phyloP scores from a whole-genome alignment of 2,797 vertebrate genomes.

The Bradypus variegatus region DNA sequence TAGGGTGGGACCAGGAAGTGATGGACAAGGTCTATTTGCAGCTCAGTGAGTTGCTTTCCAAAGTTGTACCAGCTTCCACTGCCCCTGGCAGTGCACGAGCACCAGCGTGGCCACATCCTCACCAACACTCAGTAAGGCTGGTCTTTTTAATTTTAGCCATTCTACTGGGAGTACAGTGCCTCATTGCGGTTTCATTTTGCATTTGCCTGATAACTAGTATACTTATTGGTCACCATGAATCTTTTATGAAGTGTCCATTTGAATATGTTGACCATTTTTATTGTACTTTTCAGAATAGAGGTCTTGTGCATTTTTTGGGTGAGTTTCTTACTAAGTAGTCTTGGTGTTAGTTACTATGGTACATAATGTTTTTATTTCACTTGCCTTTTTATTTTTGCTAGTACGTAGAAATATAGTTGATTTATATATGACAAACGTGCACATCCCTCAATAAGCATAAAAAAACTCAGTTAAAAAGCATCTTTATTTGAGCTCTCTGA shows the following conservation, averaged over 20 bases:
- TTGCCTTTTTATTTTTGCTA: neutral
- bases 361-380: neutral
- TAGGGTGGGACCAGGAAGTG: neutral
- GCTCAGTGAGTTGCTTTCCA: neutral
- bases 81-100: accelerated
- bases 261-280: neutral
- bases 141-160: neutral
- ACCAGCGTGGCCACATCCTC: accelerated
- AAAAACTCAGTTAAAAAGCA: neutral
- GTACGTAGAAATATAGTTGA: neutral
- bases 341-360: neutral
- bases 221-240: neutral
- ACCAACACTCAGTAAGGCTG: accelerated
- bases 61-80: neutral
- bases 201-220: neutral
- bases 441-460: neutral
- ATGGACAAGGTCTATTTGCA: neutral
- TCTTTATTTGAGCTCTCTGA: neutral
- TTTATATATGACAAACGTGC: neutral
- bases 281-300: neutral
- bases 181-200: neutral
- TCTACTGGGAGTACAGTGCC: neutral
- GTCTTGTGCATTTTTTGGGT: neutral
- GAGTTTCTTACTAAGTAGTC: neutral
- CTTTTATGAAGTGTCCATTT: neutral